A percentile compares a stretch with the other conserved stretches of the same genome.
phyloP scores from a whole-genome alignment of 2,797 vertebrate genomes.

The Gila robusta region DNA sequence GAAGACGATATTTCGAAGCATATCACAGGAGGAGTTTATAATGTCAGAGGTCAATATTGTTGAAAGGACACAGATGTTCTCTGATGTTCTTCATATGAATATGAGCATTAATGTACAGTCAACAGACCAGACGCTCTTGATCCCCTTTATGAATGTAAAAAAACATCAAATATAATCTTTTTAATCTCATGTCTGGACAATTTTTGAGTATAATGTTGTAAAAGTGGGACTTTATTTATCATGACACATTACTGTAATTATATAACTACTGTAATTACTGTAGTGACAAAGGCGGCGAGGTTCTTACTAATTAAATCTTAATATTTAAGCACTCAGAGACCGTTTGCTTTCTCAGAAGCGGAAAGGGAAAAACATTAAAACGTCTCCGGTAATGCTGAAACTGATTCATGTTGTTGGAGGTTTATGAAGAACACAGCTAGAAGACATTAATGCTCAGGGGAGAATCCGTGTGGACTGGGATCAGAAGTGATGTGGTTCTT shows the following conservation, averaged over 20 bases:
- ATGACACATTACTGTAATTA: constrained; percentile 3
- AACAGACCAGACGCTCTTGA: background rate
- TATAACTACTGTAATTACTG: no score
- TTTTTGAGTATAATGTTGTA: background rate
- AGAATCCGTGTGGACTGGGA: background rate
- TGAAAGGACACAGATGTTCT: constrained; percentile 24
- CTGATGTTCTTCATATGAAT: constrained; percentile 1
- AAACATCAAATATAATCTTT: background rate
- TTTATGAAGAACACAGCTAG: background rate
- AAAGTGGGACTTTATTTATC: background rate
- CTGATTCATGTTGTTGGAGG: background rate
- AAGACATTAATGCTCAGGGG: background rate
- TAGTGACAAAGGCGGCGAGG: background rate
- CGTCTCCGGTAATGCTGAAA: background rate
- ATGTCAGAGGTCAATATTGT: constrained; percentile 4
- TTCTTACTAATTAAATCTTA: constrained; percentile 10
- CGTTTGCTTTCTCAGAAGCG: background rate
- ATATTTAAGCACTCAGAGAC: constrained; percentile 13
- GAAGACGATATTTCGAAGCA: background rate
- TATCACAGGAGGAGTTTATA: background rate
- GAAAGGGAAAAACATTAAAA: constrained; percentile 22
- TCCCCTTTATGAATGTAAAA: background rate
- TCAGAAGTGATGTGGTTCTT: background rate
- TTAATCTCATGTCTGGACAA: background rate
- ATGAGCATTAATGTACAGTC: background rate